Evolutionary conservation across 2,113 vertebrate genomes (phyloP).

Genomic region (Trichomycterus rosablanca): DNA sequence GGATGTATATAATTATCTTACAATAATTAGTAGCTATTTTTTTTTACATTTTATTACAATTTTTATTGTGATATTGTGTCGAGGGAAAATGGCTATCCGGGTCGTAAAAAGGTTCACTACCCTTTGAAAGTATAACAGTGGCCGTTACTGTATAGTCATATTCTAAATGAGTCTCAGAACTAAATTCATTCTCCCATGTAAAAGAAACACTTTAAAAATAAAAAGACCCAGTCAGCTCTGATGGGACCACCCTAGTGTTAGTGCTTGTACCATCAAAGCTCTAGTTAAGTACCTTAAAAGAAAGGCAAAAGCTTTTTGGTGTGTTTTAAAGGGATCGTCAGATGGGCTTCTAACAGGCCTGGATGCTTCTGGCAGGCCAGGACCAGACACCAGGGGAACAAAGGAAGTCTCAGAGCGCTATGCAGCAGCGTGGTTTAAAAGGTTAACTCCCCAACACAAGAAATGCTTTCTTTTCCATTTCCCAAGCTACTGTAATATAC

Average conservation of each 20-base stretch:
- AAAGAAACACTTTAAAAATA: no score
- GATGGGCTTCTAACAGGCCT: conserved; percentile 59
- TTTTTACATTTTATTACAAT: no score
- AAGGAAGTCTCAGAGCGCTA: conserved; percentile 51
- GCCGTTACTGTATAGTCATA: neutral
- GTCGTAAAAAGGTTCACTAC: no score
- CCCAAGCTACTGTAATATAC: conserved; percentile 43
- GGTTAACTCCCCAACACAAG: conserved; percentile 54
- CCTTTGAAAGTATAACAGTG: neutral
- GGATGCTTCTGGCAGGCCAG: conserved; percentile 14
- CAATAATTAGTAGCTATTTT: no score
- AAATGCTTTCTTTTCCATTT: conserved; percentile 49
- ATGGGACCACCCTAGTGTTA: neutral
- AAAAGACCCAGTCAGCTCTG: neutral
- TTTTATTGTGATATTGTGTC: no score
- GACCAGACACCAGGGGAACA: conserved; percentile 44
- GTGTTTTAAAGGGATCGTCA: conserved; percentile 58
- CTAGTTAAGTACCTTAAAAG: neutral
- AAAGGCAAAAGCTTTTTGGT: conserved; percentile 54
- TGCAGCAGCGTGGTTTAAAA: conserved; percentile 50
- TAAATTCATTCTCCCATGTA: neutral
- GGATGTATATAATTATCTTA: no score
- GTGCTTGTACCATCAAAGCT: neutral
- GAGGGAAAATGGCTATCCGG: no score
- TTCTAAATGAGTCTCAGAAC: neutral